Evolutionary conservation across 2,888 invertebrate genomes (phyloP), one percentile per base, ranked within the genome.

Genomic region (Tipula lateralis): DNA sequence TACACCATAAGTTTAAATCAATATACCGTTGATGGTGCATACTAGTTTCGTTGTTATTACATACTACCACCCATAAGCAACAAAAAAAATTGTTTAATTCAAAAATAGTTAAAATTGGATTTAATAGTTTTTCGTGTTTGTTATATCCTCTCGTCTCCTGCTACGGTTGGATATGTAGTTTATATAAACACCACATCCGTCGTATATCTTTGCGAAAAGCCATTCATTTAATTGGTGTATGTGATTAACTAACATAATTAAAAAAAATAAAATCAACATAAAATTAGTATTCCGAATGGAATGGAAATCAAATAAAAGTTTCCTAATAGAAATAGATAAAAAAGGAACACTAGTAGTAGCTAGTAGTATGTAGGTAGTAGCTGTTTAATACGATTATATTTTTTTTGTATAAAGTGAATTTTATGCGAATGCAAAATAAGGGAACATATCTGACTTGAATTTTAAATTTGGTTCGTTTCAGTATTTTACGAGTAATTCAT

Each of bases 201-300:
- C 7, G 9, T 66, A 39, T 39, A 66, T 44, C 44, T 44, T 44
- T 24, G 24, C 66, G 16, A 44, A 16, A 44, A 44, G 24, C 66
- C 66, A 66, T 66, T 66, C 66, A 24, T 66, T 66, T 66, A 66
- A 66, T 24, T 66, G 66, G 24, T 66, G 24, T 66, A 66, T 66
- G 66, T 66, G 66, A 66, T 24, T 66, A 66, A 66, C 66, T 66
- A 66, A 66, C 24, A 66, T 66, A 66, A 66, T 66, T 66, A 66
- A 66, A 66, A 66, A 24, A 66, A 19, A 44, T 44, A 44, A 44
- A 66, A 66, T 66, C 6, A 66, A 12, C 66, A 66, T 66, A 66
- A 24, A 66, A 66, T 66, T 66, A 66, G 66, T 66, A 66, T 66
- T 66, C 66, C 66, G 66, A 24, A 50, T 50, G 19, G 66, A 66